These are phyloP conservation scores for Phaetusa simplex DNA, from an alignment of 2,113 vertebrate genomes.

Conservation along the genomic window DNA sequence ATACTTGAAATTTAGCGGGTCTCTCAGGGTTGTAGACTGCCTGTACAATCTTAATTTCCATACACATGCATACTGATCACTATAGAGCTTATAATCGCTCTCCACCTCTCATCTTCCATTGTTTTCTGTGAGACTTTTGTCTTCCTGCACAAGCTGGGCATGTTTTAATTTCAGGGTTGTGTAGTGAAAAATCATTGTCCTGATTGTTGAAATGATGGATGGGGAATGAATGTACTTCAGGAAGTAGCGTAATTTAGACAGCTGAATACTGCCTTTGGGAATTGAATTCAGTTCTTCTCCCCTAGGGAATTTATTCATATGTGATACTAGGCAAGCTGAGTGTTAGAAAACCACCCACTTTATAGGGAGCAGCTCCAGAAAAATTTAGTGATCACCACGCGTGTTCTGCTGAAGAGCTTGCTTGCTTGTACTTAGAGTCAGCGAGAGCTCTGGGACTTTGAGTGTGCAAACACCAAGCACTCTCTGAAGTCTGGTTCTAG, in stretches of 20 bases:
- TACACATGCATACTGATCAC: background rate
- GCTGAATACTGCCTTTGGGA: background rate
- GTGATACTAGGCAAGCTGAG: background rate
- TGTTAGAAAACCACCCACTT: background rate
- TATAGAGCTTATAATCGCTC: background rate
- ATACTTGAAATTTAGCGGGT: background rate
- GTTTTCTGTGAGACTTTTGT: background rate
- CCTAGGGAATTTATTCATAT: background rate
- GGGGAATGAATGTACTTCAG: background rate
- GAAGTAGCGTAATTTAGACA: background rate
- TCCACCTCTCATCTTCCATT: background rate
- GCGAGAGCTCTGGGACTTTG: background rate
- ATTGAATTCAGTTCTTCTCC: background rate
- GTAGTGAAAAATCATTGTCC: background rate
- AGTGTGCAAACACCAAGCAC: background rate
- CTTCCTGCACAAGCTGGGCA: background rate
- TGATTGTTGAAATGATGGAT: background rate
- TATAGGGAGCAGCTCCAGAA: background rate
- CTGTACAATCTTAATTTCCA: background rate
- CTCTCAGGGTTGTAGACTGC: background rate
- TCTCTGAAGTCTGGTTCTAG: background rate
- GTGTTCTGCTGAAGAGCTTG: background rate
- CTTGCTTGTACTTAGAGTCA: background rate
- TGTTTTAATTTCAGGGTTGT: background rate
- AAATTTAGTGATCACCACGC: background rate